These are phyloP conservation scores for Corythoichthys haematopterus DNA, from an alignment of 2,113 vertebrate genomes.

Conservation along the genomic window DNA sequence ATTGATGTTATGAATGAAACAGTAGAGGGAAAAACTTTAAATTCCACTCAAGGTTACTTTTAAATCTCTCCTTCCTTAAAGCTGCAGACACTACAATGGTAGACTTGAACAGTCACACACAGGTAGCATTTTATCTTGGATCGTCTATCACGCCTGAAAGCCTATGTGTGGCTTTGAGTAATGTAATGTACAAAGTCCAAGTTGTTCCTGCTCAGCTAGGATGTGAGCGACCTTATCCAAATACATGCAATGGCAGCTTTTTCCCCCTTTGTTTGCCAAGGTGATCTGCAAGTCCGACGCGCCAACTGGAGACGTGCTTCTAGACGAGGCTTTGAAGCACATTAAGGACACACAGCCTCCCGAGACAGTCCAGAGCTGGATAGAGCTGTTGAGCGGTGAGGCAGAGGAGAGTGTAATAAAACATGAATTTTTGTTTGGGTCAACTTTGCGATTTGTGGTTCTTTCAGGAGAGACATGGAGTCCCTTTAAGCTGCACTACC, in stretches of 20 bases:
- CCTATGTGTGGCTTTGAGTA: background rate
- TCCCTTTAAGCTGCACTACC: slow-evolving; percentile 94
- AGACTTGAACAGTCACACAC: too few relatives aligned
- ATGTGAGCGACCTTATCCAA: slow-evolving; percentile 16
- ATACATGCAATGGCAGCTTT: background rate
- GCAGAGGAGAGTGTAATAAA: background rate
- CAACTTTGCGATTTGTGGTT: background rate
- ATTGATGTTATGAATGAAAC: too few relatives aligned
- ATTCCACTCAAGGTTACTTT: background rate
- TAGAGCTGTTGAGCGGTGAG: slow-evolving; percentile 97
- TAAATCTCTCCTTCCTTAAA: background rate
- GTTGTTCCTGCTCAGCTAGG: slow-evolving; percentile 25
- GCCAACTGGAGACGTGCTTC: slow-evolving; percentile 92
- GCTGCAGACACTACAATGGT: background rate
- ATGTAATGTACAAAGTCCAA: too few relatives aligned
- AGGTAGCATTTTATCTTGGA: background rate
- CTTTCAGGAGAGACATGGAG: slow-evolving; percentile 93
- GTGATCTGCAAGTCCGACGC: slow-evolving; percentile 96
- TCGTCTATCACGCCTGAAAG: background rate
- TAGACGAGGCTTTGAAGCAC: slow-evolving; percentile 97
- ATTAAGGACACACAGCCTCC: slow-evolving; percentile 96
- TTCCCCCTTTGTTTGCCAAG: slow-evolving; percentile 61
- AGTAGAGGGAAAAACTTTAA: too few relatives aligned
- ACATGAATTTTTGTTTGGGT: background rate
- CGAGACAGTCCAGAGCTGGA: slow-evolving; percentile 97